These are phyloP conservation scores for Anthophora plumipes DNA, from an alignment of 2,888 invertebrate species.

Conservation along the genomic window DNA sequence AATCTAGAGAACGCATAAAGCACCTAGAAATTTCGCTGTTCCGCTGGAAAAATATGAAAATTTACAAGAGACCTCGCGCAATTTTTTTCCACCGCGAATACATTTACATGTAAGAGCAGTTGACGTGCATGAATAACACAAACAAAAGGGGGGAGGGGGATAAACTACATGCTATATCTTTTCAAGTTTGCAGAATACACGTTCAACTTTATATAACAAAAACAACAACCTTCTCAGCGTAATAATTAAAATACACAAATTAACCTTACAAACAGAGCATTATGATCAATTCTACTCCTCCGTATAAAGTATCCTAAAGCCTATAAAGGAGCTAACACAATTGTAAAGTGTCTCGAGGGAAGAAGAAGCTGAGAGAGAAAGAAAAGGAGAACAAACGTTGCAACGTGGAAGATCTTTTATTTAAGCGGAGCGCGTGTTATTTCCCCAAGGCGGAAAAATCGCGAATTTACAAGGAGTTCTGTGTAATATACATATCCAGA, in stretches of 20 bases:
- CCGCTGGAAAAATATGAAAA: neutral
- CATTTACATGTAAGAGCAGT: neutral
- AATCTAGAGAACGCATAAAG: neutral
- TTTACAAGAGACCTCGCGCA: neutral
- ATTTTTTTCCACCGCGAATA: constrained; percentile 1
- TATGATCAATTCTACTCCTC: no score
- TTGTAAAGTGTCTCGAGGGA: no score
- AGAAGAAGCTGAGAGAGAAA: neutral
- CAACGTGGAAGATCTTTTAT: no score
- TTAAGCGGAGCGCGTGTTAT: no score
- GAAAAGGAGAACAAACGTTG: no score
- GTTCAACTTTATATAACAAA: no score
- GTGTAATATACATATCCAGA: neutral
- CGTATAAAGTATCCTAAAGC: no score
- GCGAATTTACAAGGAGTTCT: neutral
- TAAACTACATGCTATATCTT: neutral
- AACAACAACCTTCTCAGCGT: no score
- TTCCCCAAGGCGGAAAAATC: neutral
- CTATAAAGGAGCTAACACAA: no score
- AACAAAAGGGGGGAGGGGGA: neutral
- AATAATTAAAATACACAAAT: no score
- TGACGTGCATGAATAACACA: neutral
- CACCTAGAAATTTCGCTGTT: neutral
- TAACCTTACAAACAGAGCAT: no score
- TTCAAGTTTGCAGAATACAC: neutral